Conservation (phyloP, 2,113 vertebrate species). For the Brevimyrus niger region DNA sequence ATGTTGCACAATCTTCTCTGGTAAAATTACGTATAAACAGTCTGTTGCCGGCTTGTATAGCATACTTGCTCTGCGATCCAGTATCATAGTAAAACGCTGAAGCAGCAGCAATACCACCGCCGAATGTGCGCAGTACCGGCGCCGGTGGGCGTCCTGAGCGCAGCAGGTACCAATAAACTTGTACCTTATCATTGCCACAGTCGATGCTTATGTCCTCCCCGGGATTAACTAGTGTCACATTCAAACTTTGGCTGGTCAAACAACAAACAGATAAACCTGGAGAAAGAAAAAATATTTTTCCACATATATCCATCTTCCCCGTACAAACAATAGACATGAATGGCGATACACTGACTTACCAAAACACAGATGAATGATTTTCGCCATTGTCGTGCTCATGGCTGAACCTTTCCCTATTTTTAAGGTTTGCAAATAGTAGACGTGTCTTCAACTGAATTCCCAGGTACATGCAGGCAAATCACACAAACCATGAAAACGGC, state of each 20-base stretch:
- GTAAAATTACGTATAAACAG: slow-evolving; percentile 15
- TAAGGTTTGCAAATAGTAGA: background rate
- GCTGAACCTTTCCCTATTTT: background rate
- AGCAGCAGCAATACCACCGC: background rate
- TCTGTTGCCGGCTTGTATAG: background rate
- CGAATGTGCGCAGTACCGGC: background rate
- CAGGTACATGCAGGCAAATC: background rate
- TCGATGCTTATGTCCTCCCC: background rate
- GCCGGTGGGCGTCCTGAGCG: background rate
- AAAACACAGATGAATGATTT: background rate
- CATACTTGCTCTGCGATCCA: background rate
- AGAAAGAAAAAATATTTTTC: background rate
- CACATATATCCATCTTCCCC: too few species aligned
- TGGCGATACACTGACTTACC: too few species aligned
- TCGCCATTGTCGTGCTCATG: background rate
- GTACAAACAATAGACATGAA: too few species aligned
- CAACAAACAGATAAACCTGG: background rate
- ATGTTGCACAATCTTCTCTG: background rate
- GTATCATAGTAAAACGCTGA: background rate
- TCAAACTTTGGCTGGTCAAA: background rate
- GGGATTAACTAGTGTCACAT: background rate
- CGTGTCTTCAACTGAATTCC: background rate
- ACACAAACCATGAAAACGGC: background rate
- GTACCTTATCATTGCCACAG: background rate
- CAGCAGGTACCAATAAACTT: background rate